Base-by-base conservation (phyloP, 1,140 invertebrate genomes). In the Melanaphis sacchari region DNA sequence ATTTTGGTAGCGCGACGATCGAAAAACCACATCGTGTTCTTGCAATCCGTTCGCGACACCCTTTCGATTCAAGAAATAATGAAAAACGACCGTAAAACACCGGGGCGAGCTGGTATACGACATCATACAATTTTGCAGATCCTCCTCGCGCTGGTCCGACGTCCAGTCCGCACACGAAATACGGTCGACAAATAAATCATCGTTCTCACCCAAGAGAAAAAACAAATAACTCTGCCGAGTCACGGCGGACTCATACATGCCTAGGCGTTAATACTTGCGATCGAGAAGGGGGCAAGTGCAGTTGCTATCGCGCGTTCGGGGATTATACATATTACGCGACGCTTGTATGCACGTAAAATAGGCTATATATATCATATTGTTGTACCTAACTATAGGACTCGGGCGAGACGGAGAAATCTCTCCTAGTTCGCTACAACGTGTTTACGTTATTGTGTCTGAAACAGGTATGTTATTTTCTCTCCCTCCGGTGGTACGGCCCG, bases 401-500 rank as follows among this genome's bases (percentile, higher is more conserved):
- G 59, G 59, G 31, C 26, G 54, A 59, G 26, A 59, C 26, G 21
- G 26, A 59, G 59, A 66, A 66, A 66, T 66, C 59, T 66, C 26
- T 66, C 4, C 6, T 15, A 66, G 59, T 66, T 31, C 59, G 31
- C 31, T 15, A 7, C 31, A 3, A 24, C 6, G 52, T 66, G 31
- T 66, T 66, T 31, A 31, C 26, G 59, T 26, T 76, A 82, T 38
- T 38, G 21, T 82, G 6, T 40, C 38, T 24, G 38, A 84, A 84
- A 84, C 81, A 84, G 81, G 81, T 84, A 84, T 84, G 15, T 84
- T 38, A n/a, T 81, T 36, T 84, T 84, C 81, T 36, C 76, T 36
- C 76, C 76, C 76, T 81, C 76, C 76, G 76, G n/a, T 8, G 36
- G 59, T n/a, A 66, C 59, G 4, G 59, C 26, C 21, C 76, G 76